Percentiles rank a stretch among this genome's conserved stretches.
Evolutionary conservation across 1,140 invertebrate species (phyloP).

Genomic region (Semibalanus balanoides): DNA sequence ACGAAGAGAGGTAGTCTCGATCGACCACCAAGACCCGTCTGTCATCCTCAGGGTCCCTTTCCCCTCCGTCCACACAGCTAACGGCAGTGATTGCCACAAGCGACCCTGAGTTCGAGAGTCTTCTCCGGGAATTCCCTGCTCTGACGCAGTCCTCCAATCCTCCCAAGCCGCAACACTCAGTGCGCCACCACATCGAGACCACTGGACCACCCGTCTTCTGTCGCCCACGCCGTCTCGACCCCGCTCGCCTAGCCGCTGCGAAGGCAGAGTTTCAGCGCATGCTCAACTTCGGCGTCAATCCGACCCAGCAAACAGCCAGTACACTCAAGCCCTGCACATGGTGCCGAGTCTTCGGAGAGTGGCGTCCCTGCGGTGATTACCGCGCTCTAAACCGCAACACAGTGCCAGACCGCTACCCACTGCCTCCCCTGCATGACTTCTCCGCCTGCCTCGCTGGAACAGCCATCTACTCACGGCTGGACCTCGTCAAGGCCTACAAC

Average conservation of each 20-base stretch:
- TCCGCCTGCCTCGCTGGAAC: neutral
- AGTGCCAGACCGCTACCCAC: conserved; percentile 26
- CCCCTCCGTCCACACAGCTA: too few relatives aligned
- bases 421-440: conserved; percentile 21
- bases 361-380: conserved; percentile 33
- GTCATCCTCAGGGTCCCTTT: too few relatives aligned
- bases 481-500: conserved; percentile 20
- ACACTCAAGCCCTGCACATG: conserved; percentile 33
- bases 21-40: too few relatives aligned
- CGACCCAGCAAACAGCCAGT: conserved; percentile 28
- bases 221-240: conserved; percentile 26
- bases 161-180: too few relatives aligned
- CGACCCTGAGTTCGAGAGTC: too few relatives aligned
- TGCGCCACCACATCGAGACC: conserved; percentile 19
- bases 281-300: conserved; percentile 24
- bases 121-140: too few relatives aligned
- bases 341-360: conserved; percentile 26
- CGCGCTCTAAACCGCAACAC: conserved; percentile 27
- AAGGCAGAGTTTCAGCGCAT: conserved; percentile 22
- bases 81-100: too few relatives aligned
- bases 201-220: conserved; percentile 28
- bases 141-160: too few relatives aligned
- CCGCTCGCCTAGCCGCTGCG: conserved; percentile 16
- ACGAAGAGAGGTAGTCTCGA: too few relatives aligned
- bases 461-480: conserved; percentile 14